Conservation (phyloP, 1,140 invertebrate genomes). For the Caligus rogercresseyi region DNA sequence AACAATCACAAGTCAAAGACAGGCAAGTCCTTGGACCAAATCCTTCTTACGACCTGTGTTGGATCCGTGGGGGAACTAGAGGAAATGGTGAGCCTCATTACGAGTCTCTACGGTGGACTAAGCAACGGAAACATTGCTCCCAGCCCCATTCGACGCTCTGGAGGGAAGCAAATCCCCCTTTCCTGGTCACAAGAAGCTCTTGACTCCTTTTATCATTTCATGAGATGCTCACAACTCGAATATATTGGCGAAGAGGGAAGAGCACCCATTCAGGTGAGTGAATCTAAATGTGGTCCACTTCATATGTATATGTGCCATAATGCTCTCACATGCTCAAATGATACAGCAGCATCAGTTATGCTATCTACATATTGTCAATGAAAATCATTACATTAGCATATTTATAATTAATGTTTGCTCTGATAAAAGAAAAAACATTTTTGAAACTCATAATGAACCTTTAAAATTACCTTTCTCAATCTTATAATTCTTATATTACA, state of each 20-base stretch:
- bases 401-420: too few relatives aligned
- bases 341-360: too few relatives aligned
- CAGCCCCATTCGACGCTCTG: constrained; percentile 20
- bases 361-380: too few relatives aligned
- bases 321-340: too few relatives aligned
- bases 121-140: constrained; percentile 25
- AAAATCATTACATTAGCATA: too few relatives aligned
- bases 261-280: constrained; percentile 15
- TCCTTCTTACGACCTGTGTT: constrained; percentile 65
- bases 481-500: too few relatives aligned
- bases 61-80: constrained; percentile 55
- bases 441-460: too few relatives aligned
- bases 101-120: constrained; percentile 27
- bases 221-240: constrained; percentile 59
- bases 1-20: constrained; percentile 20
- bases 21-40: constrained; percentile 41
- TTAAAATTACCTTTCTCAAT: too few relatives aligned
- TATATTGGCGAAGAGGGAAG: constrained; percentile 2
- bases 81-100: constrained; percentile 39
- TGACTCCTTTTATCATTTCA: constrained; percentile 66
- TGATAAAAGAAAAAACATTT: too few relatives aligned
- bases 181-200: constrained; percentile 46
- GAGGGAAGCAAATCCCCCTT: constrained; percentile 21
- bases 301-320: too few relatives aligned
- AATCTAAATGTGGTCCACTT: too few relatives aligned